Evolutionary conservation across 92 coral and sea anemone species (phyloP), one percentile per base, ranked within the genome.

Genomic region (Paragorgia papillata): DNA sequence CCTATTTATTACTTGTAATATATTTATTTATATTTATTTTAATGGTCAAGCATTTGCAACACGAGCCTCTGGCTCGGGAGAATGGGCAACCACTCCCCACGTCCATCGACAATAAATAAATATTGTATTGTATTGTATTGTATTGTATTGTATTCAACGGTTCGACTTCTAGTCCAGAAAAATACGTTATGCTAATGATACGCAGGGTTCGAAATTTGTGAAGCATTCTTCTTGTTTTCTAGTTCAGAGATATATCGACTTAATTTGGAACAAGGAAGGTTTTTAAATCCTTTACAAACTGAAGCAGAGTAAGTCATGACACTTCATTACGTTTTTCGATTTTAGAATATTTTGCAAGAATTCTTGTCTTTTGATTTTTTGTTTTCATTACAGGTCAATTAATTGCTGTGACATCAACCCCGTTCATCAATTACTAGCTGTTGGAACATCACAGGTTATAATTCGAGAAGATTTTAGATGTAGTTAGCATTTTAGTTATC

Each of bases 231-330:
- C n/a, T n/a, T n/a, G n/a, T n/a, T n/a, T 39, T 67, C 14, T 74
- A 94, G 98, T 51, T 87, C 92, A 29, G 97, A 94, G 74, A 88
- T 94, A 27, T 94, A 91, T 75, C 75, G 98, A 77, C 85, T 94
- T 31, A 94, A 94, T 63, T 91, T 94, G 83, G 98, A 94, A 28
- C 98, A 94, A 62, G 98, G 98, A 27, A 78, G 96, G 57, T 94
- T 90, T 55, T 79, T 94, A 12, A 94, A 85, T 79, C 91, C 98
- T 17, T 74, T 94, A 4, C 96, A 94, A 66, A 91, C 97, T 32
- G 82, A 80, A 73, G 92, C 98, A 31, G 80, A 79, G 98, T 94
- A 91, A 83, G 97, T 88, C 19, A 7, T 14, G 30, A 65, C 5
- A 65, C 9, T 35, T 64, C 7, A 7, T 2, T 43, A 7, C 27